Conservation (phyloP, 2,888 invertebrate genomes). For the Amphipoea oculea region DNA sequence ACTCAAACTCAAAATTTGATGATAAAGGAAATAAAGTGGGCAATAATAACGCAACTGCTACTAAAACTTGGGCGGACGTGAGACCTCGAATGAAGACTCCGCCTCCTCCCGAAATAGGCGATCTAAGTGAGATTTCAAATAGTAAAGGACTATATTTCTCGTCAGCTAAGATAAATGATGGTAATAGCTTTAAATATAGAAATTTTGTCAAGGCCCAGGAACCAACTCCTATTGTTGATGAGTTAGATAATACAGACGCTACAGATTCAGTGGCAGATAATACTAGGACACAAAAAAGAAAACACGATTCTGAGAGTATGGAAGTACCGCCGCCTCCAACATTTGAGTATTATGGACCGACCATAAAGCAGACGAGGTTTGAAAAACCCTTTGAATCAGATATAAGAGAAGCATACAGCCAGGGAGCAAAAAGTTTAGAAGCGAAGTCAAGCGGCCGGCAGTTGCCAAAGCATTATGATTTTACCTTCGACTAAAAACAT, state of each 20-base stretch:
- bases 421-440: constrained; percentile 86
- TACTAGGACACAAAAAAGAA: constrained; percentile 68
- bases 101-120: constrained; percentile 76
- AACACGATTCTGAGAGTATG: constrained; percentile 63
- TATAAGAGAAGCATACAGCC: constrained; percentile 85
- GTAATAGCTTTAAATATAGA: constrained; percentile 75
- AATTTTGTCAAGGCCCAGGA: constrained; percentile 82
- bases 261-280: constrained; percentile 63
- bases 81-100: constrained; percentile 76
- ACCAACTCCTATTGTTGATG: constrained; percentile 80
- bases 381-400: constrained; percentile 84
- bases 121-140: constrained; percentile 63
- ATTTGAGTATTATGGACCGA: constrained; percentile 91
- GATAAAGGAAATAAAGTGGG: constrained; percentile 75
- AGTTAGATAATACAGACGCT: constrained; percentile 73
- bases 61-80: constrained; percentile 84
- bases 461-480: constrained; percentile 84
- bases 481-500: constrained; percentile 80
- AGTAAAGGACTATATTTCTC: constrained; percentile 84
- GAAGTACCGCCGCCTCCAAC: constrained; percentile 93
- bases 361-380: constrained; percentile 76
- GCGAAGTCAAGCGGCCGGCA: constrained; percentile 78
- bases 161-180: constrained; percentile 73
- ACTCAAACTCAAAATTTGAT: constrained; percentile 74
- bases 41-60: constrained; percentile 49